phyloP scores from a whole-genome alignment of 2,797 vertebrate species.

The Myotis pilosus region DNA sequence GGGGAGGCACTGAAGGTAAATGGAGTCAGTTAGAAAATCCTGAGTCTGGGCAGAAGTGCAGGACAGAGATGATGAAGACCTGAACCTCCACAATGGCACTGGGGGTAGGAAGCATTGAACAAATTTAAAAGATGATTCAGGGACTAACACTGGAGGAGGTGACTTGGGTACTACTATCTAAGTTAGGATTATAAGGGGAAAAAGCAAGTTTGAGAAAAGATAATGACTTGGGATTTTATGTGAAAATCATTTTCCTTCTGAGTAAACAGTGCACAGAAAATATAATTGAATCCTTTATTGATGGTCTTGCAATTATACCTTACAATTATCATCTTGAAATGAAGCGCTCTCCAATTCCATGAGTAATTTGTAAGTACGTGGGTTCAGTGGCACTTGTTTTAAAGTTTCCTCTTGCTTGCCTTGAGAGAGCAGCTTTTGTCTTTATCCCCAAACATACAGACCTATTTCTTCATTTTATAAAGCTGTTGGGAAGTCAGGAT shows the following conservation, averaged over 20 bases:
- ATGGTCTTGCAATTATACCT: neutral
- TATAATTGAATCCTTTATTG: slow-evolving; percentile 8
- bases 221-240: neutral
- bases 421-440: neutral
- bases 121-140: neutral
- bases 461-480: slow-evolving; percentile 11
- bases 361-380: neutral
- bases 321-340: slow-evolving; percentile 18
- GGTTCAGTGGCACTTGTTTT: neutral
- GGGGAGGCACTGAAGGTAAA: neutral
- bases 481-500: neutral
- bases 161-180: neutral
- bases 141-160: neutral
- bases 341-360: neutral
- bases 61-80: neutral
- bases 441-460: neutral
- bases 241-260: neutral
- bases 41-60: neutral
- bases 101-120: neutral
- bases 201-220: neutral
- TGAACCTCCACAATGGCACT: neutral
- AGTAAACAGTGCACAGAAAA: neutral
- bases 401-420: neutral
- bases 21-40: neutral
- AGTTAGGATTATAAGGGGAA: neutral